Conservation (phyloP, 2,888 invertebrate species). For the Malthinus seriepunctatus region DNA sequence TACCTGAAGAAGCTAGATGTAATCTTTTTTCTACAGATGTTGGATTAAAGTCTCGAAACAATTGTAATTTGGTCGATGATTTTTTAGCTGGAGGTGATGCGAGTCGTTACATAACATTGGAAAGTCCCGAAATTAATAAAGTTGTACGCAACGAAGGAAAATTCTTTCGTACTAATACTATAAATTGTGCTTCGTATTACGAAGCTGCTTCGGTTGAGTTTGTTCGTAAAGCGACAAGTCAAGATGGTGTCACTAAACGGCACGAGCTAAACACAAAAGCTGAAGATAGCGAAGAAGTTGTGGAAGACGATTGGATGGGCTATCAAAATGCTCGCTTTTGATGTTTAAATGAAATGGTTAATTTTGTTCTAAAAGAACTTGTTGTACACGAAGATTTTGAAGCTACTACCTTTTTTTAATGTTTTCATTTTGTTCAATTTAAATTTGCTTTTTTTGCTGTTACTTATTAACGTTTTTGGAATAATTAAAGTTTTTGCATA, state of each 20-base stretch:
- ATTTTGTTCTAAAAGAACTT: no score
- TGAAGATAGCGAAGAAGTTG: constrained; percentile 1
- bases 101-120: constrained; percentile 35
- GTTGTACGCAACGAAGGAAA: constrained; percentile 41
- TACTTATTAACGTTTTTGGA: not conserved
- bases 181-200: constrained; percentile 37
- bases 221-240: constrained; percentile 9
- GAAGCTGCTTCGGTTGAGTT: constrained; percentile 39
- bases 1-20: constrained; percentile 44
- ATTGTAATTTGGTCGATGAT: constrained; percentile 1
- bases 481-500: not conserved
- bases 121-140: constrained; percentile 39
- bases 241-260: not conserved
- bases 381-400: no score
- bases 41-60: no score
- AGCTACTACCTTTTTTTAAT: no score
- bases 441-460: not conserved
- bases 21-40: constrained; percentile 34
- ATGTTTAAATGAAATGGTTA: constrained; percentile 5
- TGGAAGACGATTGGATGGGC: constrained; percentile 52
- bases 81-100: constrained; percentile 31
- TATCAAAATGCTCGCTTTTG: constrained; percentile 51
- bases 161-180: constrained; percentile 42
- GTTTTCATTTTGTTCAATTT: no score
- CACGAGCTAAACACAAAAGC: not conserved